phyloP scores from a whole-genome alignment of 2,797 vertebrate genomes.

The Phaenicophaeus curvirostris region DNA sequence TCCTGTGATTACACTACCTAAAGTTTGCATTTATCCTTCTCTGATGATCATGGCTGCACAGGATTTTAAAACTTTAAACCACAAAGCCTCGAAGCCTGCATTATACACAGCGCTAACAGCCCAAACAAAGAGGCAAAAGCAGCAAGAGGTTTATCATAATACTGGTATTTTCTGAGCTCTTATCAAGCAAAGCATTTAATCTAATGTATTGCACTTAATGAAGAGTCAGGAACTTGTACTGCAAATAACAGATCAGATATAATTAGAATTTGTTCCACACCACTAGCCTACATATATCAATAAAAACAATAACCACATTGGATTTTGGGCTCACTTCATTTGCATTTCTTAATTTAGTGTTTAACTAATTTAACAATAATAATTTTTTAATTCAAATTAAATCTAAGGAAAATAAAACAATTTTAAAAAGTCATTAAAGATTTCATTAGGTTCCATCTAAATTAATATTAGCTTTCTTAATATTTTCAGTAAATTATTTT shows the following conservation, averaged over 20 bases:
- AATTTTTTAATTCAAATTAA: conserved; percentile 74
- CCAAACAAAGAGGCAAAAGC: conserved; percentile 32
- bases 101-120: background rate
- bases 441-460: conserved; percentile 71
- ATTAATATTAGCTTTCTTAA: conserved; percentile 70
- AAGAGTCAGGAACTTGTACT: conserved; percentile 67
- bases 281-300: conserved; percentile 65
- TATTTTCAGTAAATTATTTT: conserved; percentile 51
- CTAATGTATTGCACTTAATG: conserved; percentile 62
- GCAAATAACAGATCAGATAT: conserved; percentile 72
- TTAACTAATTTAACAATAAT: conserved; percentile 75
- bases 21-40: conserved; percentile 31
- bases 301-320: conserved; percentile 73
- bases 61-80: background rate
- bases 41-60: conserved; percentile 3
- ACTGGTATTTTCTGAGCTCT: conserved; percentile 25
- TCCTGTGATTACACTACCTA: background rate
- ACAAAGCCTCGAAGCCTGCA: background rate
- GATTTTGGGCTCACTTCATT: conserved; percentile 68
- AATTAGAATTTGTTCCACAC: conserved; percentile 75
- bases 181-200: conserved; percentile 58
- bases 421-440: conserved; percentile 66
- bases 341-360: conserved; percentile 77
- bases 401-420: conserved; percentile 67
- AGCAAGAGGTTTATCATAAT: conserved; percentile 6